Evolutionary conservation across 2,113 vertebrate species (phyloP).

Genomic region (Stictonetta naevosa): DNA sequence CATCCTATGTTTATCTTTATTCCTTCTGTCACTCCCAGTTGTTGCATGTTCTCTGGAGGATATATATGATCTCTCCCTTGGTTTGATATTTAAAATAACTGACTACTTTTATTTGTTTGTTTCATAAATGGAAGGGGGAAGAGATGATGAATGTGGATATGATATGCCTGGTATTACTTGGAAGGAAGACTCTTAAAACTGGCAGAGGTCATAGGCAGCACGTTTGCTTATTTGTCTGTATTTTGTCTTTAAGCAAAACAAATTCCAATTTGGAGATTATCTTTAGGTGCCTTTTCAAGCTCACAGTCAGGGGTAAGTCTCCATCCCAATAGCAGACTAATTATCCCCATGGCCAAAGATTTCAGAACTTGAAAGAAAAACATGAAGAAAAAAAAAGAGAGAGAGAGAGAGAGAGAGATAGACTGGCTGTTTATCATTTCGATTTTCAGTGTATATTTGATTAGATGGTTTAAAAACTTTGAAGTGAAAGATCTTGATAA

Average conservation of each 20-base stretch:
- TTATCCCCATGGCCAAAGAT: slow-evolving; percentile 54
- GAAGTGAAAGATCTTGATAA: slow-evolving; percentile 70
- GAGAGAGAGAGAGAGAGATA: slow-evolving; percentile 38
- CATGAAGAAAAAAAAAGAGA: neutral
- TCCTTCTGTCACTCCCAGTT: neutral
- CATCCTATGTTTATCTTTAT: neutral
- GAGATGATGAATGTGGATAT: neutral
- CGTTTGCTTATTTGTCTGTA: slow-evolving; percentile 37
- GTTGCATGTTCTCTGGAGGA: neutral
- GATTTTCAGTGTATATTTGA: slow-evolving; percentile 37
- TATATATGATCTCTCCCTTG: neutral
- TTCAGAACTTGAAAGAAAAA: slow-evolving; percentile 47
- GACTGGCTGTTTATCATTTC: slow-evolving; percentile 20
- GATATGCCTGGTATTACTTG: neutral
- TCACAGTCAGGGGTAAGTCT: slow-evolving; percentile 29
- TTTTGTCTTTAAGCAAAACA: neutral
- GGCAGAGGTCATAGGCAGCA: neutral
- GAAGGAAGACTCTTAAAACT: slow-evolving; percentile 1
- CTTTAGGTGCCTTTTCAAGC: slow-evolving; percentile 32
- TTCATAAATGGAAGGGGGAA: neutral
- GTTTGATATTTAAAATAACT: neutral
- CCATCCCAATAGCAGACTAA: slow-evolving; percentile 1
- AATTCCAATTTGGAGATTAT: slow-evolving; percentile 54
- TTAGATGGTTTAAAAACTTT: slow-evolving; percentile 57
- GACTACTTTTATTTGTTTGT: neutral